Conservation (phyloP, 1,140 invertebrate genomes). For the Caerostris darwini region DNA sequence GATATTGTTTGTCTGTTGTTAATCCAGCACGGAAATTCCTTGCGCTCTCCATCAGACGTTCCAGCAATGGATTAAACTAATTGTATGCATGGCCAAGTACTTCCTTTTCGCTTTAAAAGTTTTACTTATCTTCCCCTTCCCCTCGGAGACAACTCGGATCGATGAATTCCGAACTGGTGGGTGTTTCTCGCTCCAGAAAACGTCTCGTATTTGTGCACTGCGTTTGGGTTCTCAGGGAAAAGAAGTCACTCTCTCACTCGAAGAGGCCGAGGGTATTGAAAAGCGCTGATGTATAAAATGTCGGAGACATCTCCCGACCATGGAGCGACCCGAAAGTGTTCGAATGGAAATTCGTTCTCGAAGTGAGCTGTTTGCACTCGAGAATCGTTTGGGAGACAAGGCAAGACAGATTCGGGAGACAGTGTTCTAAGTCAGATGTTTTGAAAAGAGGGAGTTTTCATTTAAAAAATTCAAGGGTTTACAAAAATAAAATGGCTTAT, state of each 20-base stretch:
- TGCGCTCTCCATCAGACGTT: no score
- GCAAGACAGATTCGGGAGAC: not conserved
- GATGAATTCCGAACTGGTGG: not conserved
- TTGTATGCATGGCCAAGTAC: no score
- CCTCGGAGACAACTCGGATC: no score
- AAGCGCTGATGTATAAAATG: conserved; percentile 8
- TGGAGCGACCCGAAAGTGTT: not conserved
- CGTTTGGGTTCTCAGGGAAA: no score
- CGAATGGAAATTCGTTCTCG: conserved; percentile 10
- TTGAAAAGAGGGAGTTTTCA: not conserved
- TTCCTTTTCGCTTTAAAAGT: no score
- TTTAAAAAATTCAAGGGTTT: no score
- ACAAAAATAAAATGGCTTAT: no score
- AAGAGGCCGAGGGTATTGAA: not conserved
- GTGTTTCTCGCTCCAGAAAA: not conserved
- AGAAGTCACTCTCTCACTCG: not conserved
- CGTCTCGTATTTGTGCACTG: not conserved
- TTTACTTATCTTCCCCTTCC: no score
- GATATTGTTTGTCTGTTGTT: no score
- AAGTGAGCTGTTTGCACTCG: conserved; percentile 14
- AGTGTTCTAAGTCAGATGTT: not conserved
- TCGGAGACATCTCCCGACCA: not conserved
- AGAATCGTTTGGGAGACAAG: no score
- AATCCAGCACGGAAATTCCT: no score
- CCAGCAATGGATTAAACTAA: no score